Base-by-base conservation (phyloP, 2,113 vertebrate genomes). In the Carassius gibelio region DNA sequence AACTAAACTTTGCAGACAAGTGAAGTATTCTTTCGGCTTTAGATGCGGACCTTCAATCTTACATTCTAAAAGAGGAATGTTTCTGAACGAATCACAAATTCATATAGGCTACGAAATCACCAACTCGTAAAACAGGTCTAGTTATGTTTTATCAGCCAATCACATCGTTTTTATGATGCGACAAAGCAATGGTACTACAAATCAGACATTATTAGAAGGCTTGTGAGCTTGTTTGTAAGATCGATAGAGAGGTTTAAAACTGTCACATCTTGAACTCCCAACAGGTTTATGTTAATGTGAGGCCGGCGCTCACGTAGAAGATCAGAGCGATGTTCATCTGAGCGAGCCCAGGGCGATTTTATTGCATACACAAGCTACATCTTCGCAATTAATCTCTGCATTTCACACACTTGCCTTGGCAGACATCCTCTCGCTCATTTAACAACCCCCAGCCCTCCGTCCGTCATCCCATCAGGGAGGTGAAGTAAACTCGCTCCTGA, bases 361-460 rank as follows among this genome's bases (percentile, higher is more conserved):
- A 80, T 80, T 80, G 59, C 77, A 42, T 42, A 42, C 42, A 80
- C n/a, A 64, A 64, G 7, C n/a, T 81, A 14, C 82, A 62, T 85
- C 45, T 76, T 26, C 26, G 79, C 50, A 84, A 61, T 75, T 48
- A 79, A 82, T 81, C 68, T 81, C 78, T 57, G 72, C 26, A 72
- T 82, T 80, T 59, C 50, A 52, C 64, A 78, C 68, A 71, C 87
- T 84, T 34, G 50, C 71, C 61, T 55, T 75, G 23, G 55, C 23
- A 76, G 74, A 81, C 78, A 72, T 50, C 69, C 69, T 75, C 77
- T 61, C 64, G 59, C 82, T 86, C 76, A 75, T 61, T 59, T 88
- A 86, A 88, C 72, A 83, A 84, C 85, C 66, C 81, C 68, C 82
- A 17, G 30, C 61, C 64, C 81, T 85, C 85, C 77, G 75, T 81